Evolutionary conservation across 2,797 vertebrate species (phyloP), one percentile per base, ranked within the genome.

Genomic region (Sebastes steindachneri): DNA sequence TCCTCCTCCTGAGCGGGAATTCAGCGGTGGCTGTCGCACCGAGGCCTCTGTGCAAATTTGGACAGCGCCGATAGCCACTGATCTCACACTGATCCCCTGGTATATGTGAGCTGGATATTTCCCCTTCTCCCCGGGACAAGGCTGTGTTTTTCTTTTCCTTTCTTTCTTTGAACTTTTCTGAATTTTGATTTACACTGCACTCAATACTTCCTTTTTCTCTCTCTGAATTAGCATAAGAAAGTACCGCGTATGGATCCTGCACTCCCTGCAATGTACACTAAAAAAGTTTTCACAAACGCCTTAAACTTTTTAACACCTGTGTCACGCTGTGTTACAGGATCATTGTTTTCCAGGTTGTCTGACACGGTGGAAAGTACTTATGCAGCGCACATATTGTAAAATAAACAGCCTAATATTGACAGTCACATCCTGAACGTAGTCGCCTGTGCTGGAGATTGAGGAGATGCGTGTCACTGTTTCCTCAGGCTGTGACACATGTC

Each of bases 401-500:
- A 89, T 75, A 91, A 84, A 82, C 75, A 85, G 67, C 83, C 69
- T 77, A 81, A 88, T 80, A 68, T 72, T 84, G 89, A 82, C 87
- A 91, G 75, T 78, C 82, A 58, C 76, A 64, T 75, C 68, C 65
- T 57, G 64, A 85, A 59, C 48, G 75, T 57, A 63, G 72, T 79
- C 8, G 67, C 64, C 79, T 58, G 35, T 25, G 80, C 74, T 41
- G 29, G 75, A 88, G 84, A 84, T 75, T 74, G 89, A 86, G 82
- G 79, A 80, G 83, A 82, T 70, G 71, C 26, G 11, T 87, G 89
- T 88, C 89, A 85, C 84, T 84, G 83, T 75, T 75, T 87, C 80
- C 91, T 88, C 87, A 82, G 83, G 82, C 83, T 90, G 86, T 95
- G 93, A 95, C 95, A 95, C 80, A 84, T 93, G 93, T 95, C 94